Percentiles rank a stretch among this genome's conserved stretches.
Evolutionary conservation across 2,888 invertebrate genomes (phyloP).

Genomic region (Pherbina coryleti): DNA sequence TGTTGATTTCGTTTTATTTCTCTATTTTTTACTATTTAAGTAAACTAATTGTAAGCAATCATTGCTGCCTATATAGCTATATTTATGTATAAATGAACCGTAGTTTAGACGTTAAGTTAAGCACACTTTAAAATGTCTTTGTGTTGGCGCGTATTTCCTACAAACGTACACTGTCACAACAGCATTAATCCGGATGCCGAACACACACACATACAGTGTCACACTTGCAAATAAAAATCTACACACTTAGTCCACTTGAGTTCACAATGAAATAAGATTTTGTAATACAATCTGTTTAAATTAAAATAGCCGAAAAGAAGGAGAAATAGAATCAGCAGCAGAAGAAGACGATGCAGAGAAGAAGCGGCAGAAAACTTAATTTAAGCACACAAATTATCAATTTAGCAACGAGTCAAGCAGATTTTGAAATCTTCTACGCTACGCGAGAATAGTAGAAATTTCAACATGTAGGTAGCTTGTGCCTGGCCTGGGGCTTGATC

Average conservation of each 20-base stretch:
- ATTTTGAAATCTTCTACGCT: no score
- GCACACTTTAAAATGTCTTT: constrained; percentile 2
- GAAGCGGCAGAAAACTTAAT: constrained; percentile 19
- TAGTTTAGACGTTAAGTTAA: background rate
- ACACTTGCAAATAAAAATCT: background rate
- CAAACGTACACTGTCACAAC: background rate
- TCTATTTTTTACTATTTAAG: background rate
- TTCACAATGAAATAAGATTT: constrained; percentile 26
- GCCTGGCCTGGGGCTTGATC: no score
- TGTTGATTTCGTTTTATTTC: no score
- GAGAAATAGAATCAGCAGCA: no score
- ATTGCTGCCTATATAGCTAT: background rate
- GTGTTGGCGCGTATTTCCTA: background rate
- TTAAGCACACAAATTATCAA: constrained; percentile 24
- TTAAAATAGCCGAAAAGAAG: constrained; percentile 4
- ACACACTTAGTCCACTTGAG: constrained; percentile 20
- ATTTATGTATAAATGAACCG: background rate
- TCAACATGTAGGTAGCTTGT: no score
- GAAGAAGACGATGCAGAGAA: background rate
- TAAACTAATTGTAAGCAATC: constrained; percentile 4
- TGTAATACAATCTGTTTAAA: constrained; percentile 26
- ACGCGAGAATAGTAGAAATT: no score
- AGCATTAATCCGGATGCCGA: constrained; percentile 9
- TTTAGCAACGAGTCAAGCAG: background rate
- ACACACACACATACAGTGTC: background rate